Conservation (phyloP, 2,797 vertebrate species). For the Apogon talboti region DNA sequence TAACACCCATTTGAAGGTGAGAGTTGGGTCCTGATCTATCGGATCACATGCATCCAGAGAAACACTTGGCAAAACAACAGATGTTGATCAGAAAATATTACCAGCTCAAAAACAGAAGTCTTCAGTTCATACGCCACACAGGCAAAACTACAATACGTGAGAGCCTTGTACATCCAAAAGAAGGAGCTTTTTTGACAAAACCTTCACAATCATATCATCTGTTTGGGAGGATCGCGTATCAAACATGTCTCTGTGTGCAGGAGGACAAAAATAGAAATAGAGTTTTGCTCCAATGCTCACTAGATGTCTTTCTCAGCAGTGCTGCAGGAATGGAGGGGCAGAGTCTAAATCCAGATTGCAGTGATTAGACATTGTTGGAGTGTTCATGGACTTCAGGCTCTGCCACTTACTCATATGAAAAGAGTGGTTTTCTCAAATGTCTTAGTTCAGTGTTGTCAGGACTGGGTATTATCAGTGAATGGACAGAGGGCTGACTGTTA, state of each 20-base stretch:
- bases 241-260: constrained; percentile 36
- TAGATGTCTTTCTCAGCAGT: constrained; percentile 55
- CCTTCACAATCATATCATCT: constrained; percentile 36
- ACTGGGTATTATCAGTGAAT: constrained; percentile 24
- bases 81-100: constrained; percentile 8
- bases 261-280: constrained; percentile 57
- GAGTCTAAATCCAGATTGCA: constrained; percentile 47
- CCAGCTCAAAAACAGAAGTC: constrained; percentile 25
- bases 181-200: constrained; percentile 23
- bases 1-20: constrained; percentile 4
- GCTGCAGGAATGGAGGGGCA: constrained; percentile 23
- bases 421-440: constrained; percentile 11
- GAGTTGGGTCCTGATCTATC: not conserved
- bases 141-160: constrained; percentile 30
- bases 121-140: constrained; percentile 11
- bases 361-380: constrained; percentile 47
- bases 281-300: constrained; percentile 54
- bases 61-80: constrained; percentile 10
- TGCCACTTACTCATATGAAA: constrained; percentile 29
- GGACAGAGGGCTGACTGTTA: constrained; percentile 18
- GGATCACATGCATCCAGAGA: constrained; percentile 18
- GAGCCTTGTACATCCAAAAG: constrained; percentile 27
- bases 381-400: constrained; percentile 27
- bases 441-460: constrained; percentile 28
- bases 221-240: constrained; percentile 37